These are phyloP conservation scores for Lutraria lutraria DNA, from an alignment of 2,888 invertebrate species.

Conservation along the genomic window DNA sequence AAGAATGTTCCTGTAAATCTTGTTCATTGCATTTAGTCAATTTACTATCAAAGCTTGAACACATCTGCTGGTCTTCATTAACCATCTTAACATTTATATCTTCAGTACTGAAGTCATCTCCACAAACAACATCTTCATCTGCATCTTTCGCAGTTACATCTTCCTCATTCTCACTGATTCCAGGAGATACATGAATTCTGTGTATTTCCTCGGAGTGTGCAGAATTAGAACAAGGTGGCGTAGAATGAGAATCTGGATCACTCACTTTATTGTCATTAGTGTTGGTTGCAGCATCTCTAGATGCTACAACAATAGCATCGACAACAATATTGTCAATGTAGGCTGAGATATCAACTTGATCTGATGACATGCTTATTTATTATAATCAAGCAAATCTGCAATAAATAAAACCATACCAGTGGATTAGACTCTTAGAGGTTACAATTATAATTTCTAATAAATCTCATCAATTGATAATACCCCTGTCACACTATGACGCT, in stretches of 20 bases:
- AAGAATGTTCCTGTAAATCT: neutral
- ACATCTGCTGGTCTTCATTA: neutral
- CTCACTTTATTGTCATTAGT: neutral
- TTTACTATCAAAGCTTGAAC: neutral
- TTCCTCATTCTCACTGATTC: neutral
- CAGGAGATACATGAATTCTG: neutral
- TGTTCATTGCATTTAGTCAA: neutral
- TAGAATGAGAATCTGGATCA: neutral
- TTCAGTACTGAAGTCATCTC: neutral
- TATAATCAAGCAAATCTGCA: neutral
- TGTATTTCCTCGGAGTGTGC: neutral
- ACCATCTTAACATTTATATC: neutral
- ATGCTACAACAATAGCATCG: neutral
- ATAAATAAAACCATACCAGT: neutral
- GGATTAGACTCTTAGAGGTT: too few species aligned
- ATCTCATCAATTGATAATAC: too few species aligned
- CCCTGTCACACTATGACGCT: too few species aligned
- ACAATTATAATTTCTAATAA: too few species aligned
- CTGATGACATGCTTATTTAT: neutral
- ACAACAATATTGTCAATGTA: slow-evolving; percentile 2
- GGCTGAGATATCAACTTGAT: neutral
- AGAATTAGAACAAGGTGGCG: neutral
- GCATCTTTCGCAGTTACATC: neutral
- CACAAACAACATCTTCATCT: neutral
- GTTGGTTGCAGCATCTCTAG: neutral